Conservation (phyloP, 2,888 invertebrate genomes). For the Polietes domitor region DNA sequence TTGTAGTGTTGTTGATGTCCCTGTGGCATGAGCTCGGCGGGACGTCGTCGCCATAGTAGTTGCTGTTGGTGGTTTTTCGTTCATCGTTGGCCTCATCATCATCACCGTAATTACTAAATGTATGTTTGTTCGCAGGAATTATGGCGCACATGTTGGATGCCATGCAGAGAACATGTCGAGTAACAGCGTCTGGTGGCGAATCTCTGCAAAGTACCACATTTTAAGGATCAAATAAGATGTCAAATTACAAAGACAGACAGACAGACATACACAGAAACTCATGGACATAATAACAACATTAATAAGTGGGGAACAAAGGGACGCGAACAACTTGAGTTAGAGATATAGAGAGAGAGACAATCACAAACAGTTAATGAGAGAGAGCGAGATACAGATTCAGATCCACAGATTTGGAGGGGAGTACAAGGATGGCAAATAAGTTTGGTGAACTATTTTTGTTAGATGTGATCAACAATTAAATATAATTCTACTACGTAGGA, state of each 20-base stretch:
- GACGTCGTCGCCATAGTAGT: constrained; percentile 18
- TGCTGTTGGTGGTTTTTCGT: background rate
- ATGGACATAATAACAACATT: background rate
- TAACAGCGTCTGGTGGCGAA: constrained; percentile 90
- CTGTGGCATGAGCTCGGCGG: constrained; percentile 6
- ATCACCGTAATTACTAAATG: constrained; percentile 84
- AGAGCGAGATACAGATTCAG: background rate
- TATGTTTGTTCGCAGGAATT: constrained; percentile 93
- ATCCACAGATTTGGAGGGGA: background rate
- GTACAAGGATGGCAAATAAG: background rate
- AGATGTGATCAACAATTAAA: too few species aligned
- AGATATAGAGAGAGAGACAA: background rate
- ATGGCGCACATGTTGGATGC: constrained; percentile 87
- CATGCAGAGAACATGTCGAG: constrained; percentile 89
- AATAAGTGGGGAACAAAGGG: background rate
- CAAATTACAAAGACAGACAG: constrained; percentile 30
- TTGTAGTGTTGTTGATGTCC: background rate
- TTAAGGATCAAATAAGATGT: constrained; percentile 42
- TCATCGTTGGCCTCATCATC: constrained; percentile 7
- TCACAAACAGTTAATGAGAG: background rate
- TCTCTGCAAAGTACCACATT: constrained; percentile 83
- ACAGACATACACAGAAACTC: background rate
- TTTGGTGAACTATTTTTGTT: background rate
- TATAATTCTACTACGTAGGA: too few species aligned
- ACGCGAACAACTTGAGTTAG: background rate